Percentiles rank a stretch among this genome's conserved stretches.
Conservation (phyloP, 2,888 invertebrate species). For the Tachystola acroxantha region DNA sequence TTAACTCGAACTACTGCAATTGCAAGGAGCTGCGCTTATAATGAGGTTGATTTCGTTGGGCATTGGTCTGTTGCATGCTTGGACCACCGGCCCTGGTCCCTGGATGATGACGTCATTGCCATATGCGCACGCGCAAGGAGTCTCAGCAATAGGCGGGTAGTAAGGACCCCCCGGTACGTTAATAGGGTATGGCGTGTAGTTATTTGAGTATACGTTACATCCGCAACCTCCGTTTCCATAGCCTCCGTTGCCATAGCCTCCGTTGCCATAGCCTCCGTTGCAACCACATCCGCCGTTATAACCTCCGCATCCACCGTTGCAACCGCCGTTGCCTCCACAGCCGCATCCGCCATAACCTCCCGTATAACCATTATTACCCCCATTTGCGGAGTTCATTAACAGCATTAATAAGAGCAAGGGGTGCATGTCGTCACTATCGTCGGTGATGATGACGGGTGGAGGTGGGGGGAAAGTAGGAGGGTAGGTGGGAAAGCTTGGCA, state of each 20-base stretch:
- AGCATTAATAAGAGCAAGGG: conserved; percentile 41
- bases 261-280: neutral
- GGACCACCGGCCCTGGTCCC: neutral
- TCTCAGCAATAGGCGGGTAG: neutral
- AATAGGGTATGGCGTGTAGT: neutral
- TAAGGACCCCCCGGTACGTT: too few species aligned
- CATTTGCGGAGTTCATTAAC: conserved; percentile 23
- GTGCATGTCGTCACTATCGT: conserved; percentile 27
- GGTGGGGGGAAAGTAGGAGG: conserved; percentile 16
- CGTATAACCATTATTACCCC: conserved; percentile 11
- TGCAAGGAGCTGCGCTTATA: conserved; percentile 16
- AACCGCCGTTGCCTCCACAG: conserved; percentile 3
- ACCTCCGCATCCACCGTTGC: conserved; percentile 5
- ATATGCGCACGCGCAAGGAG: neutral
- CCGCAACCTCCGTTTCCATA: conserved; percentile 4
- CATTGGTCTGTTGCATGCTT: conserved; percentile 4
- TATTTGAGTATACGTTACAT: conserved; percentile 6
- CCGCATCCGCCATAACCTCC: conserved; percentile 12
- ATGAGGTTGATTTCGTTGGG: conserved; percentile 17
- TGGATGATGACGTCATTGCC: neutral
- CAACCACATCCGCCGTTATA: conserved; percentile 1
- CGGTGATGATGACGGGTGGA: conserved; percentile 35
- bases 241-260: conserved; percentile 6
- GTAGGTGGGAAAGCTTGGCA: conserved; percentile 13
- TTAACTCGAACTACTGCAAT: too few species aligned